phyloP scores from a whole-genome alignment of 2,888 invertebrate genomes.

The Eledona agricola region DNA sequence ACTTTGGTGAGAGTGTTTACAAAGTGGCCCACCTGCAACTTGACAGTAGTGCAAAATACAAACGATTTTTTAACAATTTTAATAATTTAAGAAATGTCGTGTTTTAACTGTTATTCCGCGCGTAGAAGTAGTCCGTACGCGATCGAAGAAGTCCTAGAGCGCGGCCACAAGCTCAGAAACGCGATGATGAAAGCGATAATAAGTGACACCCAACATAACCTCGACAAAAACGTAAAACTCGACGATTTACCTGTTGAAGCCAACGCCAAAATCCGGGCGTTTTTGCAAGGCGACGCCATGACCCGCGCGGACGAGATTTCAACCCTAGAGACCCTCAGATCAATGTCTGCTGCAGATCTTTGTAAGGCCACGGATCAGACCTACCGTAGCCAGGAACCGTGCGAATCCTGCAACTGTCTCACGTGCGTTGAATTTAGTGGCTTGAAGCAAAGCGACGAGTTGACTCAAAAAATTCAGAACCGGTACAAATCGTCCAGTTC shows the following conservation, averaged over 20 bases:
- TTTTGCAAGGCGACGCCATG: slow-evolving; percentile 61
- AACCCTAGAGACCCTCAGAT: slow-evolving; percentile 60
- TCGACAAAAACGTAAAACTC: slow-evolving; percentile 36
- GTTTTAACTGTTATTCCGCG: slow-evolving; percentile 30
- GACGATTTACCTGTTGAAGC: slow-evolving; percentile 37
- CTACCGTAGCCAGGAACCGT: slow-evolving; percentile 39
- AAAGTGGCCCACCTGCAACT: no score
- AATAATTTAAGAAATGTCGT: slow-evolving; percentile 25
- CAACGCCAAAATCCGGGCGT: slow-evolving; percentile 52
- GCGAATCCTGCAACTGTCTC: slow-evolving; percentile 55
- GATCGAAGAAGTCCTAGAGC: slow-evolving; percentile 50
- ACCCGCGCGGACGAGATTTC: slow-evolving; percentile 57
- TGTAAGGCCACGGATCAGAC: slow-evolving; percentile 54
- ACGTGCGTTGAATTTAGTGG: slow-evolving; percentile 56
- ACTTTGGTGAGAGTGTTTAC: no score
- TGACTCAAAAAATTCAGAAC: slow-evolving; percentile 41
- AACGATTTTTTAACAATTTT: slow-evolving; percentile 8
- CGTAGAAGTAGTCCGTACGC: slow-evolving; percentile 28
- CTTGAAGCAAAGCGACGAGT: slow-evolving; percentile 39
- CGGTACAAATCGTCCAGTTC: slow-evolving; percentile 34
- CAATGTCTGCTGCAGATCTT: slow-evolving; percentile 59
- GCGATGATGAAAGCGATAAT: slow-evolving; percentile 61
- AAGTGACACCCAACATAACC: slow-evolving; percentile 57
- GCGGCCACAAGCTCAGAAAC: slow-evolving; percentile 58
- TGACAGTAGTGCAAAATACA: slow-evolving; percentile 10